Percentiles rank a stretch among this genome's conserved stretches.
Evolutionary conservation across 1,140 invertebrate species (phyloP).

Genomic region (Drosophila azteca): DNA sequence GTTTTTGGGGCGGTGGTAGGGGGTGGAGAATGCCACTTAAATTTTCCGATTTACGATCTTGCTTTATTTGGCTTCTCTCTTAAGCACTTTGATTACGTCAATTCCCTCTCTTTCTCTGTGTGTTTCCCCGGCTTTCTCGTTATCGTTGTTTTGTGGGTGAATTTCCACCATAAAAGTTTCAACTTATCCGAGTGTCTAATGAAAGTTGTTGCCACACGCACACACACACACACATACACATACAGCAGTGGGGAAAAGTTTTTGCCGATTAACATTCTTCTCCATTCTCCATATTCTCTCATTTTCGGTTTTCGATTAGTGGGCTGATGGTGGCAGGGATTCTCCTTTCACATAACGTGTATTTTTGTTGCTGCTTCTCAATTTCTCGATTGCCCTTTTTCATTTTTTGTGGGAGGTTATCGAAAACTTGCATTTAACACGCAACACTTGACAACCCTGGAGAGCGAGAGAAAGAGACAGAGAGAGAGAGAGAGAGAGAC

Average conservation of each 20-base stretch:
- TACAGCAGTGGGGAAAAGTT: neutral
- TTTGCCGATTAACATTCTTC: conserved; percentile 49
- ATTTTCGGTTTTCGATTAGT: neutral
- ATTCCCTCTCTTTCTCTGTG: neutral
- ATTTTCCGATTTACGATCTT: conserved; percentile 32
- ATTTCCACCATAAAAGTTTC: conserved; percentile 13
- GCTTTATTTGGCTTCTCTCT: neutral
- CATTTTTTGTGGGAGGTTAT: conserved; percentile 28
- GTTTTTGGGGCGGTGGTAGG: no score
- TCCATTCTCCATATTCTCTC: conserved; percentile 6
- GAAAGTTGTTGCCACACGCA: conserved; percentile 33
- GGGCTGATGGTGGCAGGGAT: no score
- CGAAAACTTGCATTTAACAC: conserved; percentile 70
- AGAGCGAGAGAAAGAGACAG: neutral
- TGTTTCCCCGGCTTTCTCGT: conserved; percentile 2
- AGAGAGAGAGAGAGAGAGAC: no score
- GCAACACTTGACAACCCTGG: conserved; percentile 39
- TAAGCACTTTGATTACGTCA: conserved; percentile 32
- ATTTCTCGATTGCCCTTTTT: conserved; percentile 26
- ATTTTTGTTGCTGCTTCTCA: conserved; percentile 20
- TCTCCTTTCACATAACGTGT: no score
- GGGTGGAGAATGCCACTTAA: neutral
- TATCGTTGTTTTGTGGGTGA: neutral
- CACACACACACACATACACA: no score
- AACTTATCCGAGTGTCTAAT: conserved; percentile 28